Percentiles rank a stretch among this genome's conserved stretches.
These are phyloP conservation scores for Leontopithecus rosalia DNA, from an alignment of 2,797 vertebrate species.

Conservation along the genomic window DNA sequence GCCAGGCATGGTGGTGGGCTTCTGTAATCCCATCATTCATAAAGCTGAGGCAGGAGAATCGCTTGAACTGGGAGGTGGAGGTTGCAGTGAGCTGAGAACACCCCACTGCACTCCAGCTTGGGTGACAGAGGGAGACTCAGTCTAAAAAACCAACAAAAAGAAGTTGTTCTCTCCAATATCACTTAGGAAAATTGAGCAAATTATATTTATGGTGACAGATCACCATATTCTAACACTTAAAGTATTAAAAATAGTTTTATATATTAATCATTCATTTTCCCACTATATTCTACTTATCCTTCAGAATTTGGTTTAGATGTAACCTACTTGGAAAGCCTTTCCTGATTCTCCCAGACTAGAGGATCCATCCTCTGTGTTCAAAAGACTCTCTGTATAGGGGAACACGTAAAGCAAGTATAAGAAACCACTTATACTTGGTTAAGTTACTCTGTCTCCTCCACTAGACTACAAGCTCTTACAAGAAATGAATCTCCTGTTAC, in stretches of 20 bases:
- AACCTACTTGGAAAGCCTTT: conserved; percentile 26
- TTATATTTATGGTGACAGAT: conserved; percentile 46
- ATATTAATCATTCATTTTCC: conserved; percentile 9
- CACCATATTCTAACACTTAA: conserved; percentile 2
- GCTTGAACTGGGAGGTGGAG: neutral
- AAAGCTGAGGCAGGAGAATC: neutral
- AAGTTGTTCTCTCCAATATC: neutral
- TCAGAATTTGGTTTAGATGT: conserved; percentile 23
- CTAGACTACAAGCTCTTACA: conserved; percentile 13
- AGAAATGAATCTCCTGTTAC: conserved; percentile 15
- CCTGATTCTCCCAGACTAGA: neutral
- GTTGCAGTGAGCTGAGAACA: too few relatives aligned
- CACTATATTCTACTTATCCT: conserved; percentile 35
- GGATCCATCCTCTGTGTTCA: neutral
- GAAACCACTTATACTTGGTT: conserved; percentile 47
- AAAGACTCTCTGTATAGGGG: neutral
- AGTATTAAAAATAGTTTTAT: conserved; percentile 38
- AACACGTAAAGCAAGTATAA: neutral
- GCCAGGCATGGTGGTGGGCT: too few relatives aligned
- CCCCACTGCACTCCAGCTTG: neutral
- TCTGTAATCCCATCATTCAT: too few relatives aligned
- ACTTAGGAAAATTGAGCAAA: conserved; percentile 38
- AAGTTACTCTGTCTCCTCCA: conserved; percentile 19
- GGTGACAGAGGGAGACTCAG: neutral
- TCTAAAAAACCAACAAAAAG: neutral